Evolutionary conservation across 2,113 vertebrate species (phyloP).

Genomic region (Lepidothrix coronata): DNA sequence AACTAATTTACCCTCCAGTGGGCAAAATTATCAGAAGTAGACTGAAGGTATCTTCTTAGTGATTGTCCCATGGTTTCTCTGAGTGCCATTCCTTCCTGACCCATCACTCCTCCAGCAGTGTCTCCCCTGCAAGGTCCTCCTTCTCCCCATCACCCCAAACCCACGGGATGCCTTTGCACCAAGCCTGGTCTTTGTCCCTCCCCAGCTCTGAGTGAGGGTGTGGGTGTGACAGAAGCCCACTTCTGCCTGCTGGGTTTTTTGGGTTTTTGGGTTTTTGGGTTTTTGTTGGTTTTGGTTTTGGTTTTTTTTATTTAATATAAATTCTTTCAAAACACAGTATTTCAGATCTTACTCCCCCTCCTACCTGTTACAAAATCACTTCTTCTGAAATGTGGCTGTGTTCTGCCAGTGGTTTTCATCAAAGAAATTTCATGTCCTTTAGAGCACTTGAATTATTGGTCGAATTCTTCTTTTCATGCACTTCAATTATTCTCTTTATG

Average conservation of each 20-base stretch:
- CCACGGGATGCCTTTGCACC: not conserved
- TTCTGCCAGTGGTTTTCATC: not conserved
- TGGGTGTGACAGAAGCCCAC: not conserved
- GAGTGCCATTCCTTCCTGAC: not conserved
- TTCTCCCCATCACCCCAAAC: not conserved
- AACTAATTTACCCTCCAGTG: not conserved
- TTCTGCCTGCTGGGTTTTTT: not conserved
- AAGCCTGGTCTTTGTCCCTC: not conserved
- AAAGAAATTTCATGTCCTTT: not conserved
- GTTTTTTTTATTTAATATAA: not conserved
- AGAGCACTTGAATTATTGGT: not conserved
- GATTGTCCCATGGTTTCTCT: not conserved
- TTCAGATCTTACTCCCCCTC: not conserved
- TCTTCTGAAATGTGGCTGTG: not conserved
- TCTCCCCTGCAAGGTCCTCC: not conserved
- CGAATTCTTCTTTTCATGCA: not conserved
- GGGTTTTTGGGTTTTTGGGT: rapidly evolving
- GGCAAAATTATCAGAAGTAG: not conserved
- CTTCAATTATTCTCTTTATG: not conserved
- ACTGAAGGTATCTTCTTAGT: not conserved
- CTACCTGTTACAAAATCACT: not conserved
- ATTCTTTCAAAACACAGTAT: not conserved
- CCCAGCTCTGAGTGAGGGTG: not conserved
- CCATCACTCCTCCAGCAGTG: not conserved
- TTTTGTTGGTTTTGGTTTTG: not conserved